phyloP scores from a whole-genome alignment of 2,888 invertebrate genomes.

The Nephrotoma guestfalica region DNA sequence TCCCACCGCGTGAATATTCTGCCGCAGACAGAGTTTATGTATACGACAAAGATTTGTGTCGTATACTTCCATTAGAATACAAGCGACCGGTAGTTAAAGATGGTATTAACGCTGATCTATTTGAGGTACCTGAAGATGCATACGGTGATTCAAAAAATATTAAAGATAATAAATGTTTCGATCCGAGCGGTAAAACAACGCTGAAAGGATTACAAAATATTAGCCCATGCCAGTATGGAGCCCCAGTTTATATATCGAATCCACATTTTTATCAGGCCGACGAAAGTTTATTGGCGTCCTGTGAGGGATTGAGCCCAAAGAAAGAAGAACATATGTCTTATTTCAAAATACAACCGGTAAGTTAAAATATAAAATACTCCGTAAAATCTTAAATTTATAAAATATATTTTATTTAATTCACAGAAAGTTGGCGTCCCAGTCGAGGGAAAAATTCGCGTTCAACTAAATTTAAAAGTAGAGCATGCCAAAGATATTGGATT shows the following conservation, averaged over 20 bases:
- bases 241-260: constrained; percentile 76
- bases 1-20: constrained; percentile 61
- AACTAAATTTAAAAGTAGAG: constrained; percentile 67
- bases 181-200: constrained; percentile 48
- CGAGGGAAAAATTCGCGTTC: constrained; percentile 67
- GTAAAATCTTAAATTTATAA: not conserved
- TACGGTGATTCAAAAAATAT: constrained; percentile 52
- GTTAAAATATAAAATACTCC: constrained; percentile 15
- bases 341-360: constrained; percentile 76
- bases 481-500: constrained; percentile 53
- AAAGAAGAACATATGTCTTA: constrained; percentile 57
- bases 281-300: constrained; percentile 44
- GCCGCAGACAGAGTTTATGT: constrained; percentile 54
- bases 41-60: constrained; percentile 77
- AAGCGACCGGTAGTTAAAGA: constrained; percentile 52
- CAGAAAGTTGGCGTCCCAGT: constrained; percentile 76
- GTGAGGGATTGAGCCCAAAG: constrained; percentile 58
- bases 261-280: constrained; percentile 82
- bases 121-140: constrained; percentile 52
- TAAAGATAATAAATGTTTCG: constrained; percentile 58
- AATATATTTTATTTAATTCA: constrained; percentile 10
- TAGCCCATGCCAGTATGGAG: constrained; percentile 75
- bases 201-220: constrained; percentile 69
- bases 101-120: constrained; percentile 58
- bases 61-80: constrained; percentile 61